Conservation (phyloP, 2,113 vertebrate species). For the Lagopus muta region DNA sequence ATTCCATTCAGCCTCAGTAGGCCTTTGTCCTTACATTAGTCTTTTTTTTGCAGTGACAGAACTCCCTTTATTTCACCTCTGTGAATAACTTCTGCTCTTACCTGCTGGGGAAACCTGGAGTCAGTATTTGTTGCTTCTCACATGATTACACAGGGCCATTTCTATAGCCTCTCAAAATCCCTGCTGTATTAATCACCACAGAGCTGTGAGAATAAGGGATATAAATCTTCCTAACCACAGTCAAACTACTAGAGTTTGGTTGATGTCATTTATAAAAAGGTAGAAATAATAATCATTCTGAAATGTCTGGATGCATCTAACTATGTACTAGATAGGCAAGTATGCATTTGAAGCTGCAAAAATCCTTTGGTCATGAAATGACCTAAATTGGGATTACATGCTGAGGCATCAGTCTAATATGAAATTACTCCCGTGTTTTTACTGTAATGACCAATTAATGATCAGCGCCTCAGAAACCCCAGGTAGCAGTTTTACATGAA, state of each 20-base stretch:
- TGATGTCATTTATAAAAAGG: slow-evolving; percentile 32
- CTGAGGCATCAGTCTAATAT: slow-evolving; percentile 30
- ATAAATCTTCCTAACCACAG: not conserved
- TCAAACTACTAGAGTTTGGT: not conserved
- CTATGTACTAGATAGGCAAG: not conserved
- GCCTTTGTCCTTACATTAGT: not conserved
- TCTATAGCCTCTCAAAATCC: not conserved
- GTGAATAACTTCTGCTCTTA: not conserved
- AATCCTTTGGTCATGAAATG: not conserved
- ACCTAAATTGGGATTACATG: slow-evolving; percentile 35
- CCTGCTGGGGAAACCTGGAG: not conserved
- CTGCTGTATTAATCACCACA: not conserved
- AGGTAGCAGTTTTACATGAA: slow-evolving; percentile 12
- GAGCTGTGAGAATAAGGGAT: not conserved
- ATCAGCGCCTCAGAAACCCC: slow-evolving; percentile 58
- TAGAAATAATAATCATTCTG: not conserved
- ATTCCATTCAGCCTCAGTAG: not conserved
- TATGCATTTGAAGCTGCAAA: slow-evolving; percentile 16
- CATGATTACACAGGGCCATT: not conserved
- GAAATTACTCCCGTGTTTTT: slow-evolving; percentile 39
- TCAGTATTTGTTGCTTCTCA: not conserved
- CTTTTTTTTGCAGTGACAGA: not conserved
- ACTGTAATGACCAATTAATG: slow-evolving; percentile 57
- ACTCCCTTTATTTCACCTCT: not conserved
- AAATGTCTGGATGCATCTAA: not conserved